phyloP scores from a whole-genome alignment of 2,888 invertebrate genomes.

The Polietes domitor region DNA sequence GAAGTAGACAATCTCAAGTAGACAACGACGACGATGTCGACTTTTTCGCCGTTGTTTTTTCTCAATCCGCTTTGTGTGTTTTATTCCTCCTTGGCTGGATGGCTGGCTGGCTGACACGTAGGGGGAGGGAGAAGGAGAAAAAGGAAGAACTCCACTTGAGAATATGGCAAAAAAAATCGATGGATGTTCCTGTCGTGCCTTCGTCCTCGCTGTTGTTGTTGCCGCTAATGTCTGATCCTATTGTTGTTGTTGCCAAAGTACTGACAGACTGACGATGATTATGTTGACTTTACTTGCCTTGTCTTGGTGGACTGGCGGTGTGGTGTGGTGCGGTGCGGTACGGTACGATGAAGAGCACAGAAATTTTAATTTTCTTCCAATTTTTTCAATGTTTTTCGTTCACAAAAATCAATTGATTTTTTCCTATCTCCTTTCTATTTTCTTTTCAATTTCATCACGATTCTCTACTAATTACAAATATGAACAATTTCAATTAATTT shows the following conservation, averaged over 20 bases:
- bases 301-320: background rate
- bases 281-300: slow-evolving; percentile 23
- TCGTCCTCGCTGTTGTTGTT: slow-evolving; percentile 56
- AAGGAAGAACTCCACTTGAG: slow-evolving; percentile 59
- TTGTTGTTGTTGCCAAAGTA: slow-evolving; percentile 33
- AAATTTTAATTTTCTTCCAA: slow-evolving; percentile 35
- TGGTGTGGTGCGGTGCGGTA: too few species aligned
- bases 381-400: slow-evolving; percentile 21
- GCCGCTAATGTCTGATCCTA: slow-evolving; percentile 28
- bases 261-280: slow-evolving; percentile 18
- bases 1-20: slow-evolving; percentile 57
- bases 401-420: background rate
- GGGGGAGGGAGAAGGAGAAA: background rate
- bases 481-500: background rate
- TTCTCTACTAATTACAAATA: background rate
- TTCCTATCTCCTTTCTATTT: background rate
- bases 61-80: slow-evolving; percentile 25
- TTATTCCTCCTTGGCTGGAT: slow-evolving; percentile 14
- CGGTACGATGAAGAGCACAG: slow-evolving; percentile 20
- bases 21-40: slow-evolving; percentile 38
- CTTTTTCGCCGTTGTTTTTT: slow-evolving; percentile 36
- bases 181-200: slow-evolving; percentile 50
- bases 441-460: background rate
- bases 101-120: background rate
- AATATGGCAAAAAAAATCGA: slow-evolving; percentile 66